phyloP scores from a whole-genome alignment of 30 jellyfish, hydroid and myxozoan genomes.

The Pelagia noctiluca region DNA sequence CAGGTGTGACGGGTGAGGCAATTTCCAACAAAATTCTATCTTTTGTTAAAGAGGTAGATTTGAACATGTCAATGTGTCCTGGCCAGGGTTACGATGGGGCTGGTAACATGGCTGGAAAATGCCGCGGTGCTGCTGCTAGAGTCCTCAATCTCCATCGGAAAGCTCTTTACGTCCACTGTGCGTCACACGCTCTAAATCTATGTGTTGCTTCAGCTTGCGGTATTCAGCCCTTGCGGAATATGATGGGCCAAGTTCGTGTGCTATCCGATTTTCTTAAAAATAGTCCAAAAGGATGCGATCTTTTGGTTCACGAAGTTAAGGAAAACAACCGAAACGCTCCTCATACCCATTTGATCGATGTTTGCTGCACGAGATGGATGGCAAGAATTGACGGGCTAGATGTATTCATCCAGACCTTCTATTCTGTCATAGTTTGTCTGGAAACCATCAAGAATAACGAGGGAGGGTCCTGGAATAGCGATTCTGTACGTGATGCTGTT shows the following conservation, averaged over 20 bases:
- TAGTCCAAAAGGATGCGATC: constrained; percentile 16
- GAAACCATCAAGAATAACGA: constrained; percentile 46
- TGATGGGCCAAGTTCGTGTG: constrained; percentile 25
- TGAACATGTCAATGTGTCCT: too few relatives aligned
- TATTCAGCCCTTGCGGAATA: constrained; percentile 7
- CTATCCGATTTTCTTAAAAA: background rate
- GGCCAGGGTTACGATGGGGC: too few relatives aligned
- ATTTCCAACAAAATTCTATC: constrained; percentile 12
- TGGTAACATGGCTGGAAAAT: too few relatives aligned
- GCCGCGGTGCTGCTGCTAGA: too few relatives aligned
- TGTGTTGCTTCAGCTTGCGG: constrained; percentile 38
- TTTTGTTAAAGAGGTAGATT: too few relatives aligned
- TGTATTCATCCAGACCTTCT: constrained; percentile 29
- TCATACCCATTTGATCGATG: constrained; percentile 38
- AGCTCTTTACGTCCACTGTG: too few relatives aligned
- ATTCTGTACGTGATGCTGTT: constrained; percentile 49
- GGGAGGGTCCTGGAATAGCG: constrained; percentile 35
- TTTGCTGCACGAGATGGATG: constrained; percentile 59
- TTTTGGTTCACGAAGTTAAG: background rate
- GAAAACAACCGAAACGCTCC: background rate
- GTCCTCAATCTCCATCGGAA: constrained; percentile 6
- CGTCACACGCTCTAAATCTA: too few relatives aligned
- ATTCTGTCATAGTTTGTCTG: constrained; percentile 36
- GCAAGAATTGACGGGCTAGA: constrained; percentile 70
- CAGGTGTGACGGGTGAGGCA: constrained; percentile 58